Evolutionary conservation across 2,888 invertebrate species (phyloP).

Genomic region (Teinopalpus imperialis): DNA sequence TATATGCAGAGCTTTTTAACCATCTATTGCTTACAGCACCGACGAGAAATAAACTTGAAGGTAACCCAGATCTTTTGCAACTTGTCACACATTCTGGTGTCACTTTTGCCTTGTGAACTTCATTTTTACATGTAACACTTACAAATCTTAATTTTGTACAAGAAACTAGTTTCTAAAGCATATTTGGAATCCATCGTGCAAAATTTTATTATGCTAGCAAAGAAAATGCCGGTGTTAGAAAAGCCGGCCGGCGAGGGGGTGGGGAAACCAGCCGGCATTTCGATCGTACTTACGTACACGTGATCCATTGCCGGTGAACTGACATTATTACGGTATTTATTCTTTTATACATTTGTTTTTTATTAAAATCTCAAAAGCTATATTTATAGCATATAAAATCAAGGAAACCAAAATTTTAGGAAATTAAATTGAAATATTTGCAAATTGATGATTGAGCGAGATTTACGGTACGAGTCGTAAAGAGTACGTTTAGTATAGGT

Average conservation of each 20-base stretch:
- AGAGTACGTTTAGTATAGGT: background rate
- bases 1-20: constrained; percentile 22
- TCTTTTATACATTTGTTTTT: background rate
- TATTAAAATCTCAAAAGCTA: too few species aligned
- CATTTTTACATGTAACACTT: too few species aligned
- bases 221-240: constrained; percentile 15
- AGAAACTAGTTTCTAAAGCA: too few species aligned
- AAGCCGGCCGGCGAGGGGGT: constrained; percentile 32
- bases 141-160: too few species aligned
- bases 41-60: constrained; percentile 7
- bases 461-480: too few species aligned
- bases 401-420: too few species aligned
- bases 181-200: background rate
- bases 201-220: constrained; percentile 14
- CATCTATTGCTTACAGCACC: constrained; percentile 24
- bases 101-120: constrained; percentile 13
- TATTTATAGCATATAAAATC: too few species aligned
- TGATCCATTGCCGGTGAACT: constrained; percentile 14
- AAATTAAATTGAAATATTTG: too few species aligned
- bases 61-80: constrained; percentile 19
- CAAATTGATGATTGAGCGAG: too few species aligned
- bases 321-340: constrained; percentile 6
- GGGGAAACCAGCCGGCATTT: constrained; percentile 21
- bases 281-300: constrained; percentile 18
- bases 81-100: background rate